These are phyloP conservation scores for Bubo blakistoni DNA, from an alignment of 2,113 vertebrate genomes.

Conservation along the genomic window DNA sequence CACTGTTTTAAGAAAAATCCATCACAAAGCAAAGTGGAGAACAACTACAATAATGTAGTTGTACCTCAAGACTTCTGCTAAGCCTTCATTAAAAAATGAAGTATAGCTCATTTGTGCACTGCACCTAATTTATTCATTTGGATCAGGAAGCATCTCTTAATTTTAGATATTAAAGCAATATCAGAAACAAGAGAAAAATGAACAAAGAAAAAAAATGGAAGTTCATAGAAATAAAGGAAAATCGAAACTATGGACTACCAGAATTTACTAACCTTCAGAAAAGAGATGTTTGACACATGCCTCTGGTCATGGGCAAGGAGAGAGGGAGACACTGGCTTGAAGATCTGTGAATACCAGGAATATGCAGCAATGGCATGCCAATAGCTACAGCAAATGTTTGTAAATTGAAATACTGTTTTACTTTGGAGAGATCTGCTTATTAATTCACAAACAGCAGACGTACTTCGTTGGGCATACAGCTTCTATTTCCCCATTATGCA, in stretches of 20 bases:
- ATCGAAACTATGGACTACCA: neutral
- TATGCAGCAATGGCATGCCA: neutral
- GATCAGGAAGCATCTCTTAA: neutral
- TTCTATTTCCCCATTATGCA: slow-evolving; percentile 51
- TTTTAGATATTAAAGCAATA: neutral
- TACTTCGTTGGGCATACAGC: slow-evolving; percentile 20
- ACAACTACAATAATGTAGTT: neutral
- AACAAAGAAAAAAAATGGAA: neutral
- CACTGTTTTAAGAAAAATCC: neutral
- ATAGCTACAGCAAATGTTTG: slow-evolving; percentile 50
- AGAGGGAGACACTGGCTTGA: neutral
- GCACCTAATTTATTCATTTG: neutral
- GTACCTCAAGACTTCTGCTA: neutral
- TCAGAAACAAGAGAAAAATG: neutral
- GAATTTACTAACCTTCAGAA: neutral
- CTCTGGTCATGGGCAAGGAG: neutral
- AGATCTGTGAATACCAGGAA: neutral
- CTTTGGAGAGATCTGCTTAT: slow-evolving; percentile 55
- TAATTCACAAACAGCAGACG: slow-evolving; percentile 43
- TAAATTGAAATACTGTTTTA: slow-evolving; percentile 58
- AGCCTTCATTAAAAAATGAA: neutral
- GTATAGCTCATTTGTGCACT: neutral
- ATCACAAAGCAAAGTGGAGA: neutral
- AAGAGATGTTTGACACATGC: neutral
- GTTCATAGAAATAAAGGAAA: neutral